Evolutionary conservation across 2,113 vertebrate genomes (phyloP), one percentile per base, ranked within the genome.

Genomic region (Dromiciops gliroides): DNA sequence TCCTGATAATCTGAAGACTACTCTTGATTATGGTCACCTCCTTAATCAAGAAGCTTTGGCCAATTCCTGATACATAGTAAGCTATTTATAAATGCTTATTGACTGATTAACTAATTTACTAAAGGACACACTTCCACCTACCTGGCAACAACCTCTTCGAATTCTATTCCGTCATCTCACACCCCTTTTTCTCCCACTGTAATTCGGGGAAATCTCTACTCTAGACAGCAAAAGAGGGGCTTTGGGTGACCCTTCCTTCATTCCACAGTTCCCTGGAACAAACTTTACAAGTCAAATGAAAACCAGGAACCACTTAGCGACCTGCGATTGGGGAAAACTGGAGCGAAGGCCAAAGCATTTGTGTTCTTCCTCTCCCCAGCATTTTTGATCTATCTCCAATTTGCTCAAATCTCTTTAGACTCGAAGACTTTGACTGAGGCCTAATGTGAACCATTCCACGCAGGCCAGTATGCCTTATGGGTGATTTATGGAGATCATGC

Each of bases 351-450:
- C 0, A 0, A 3, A 75, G 56, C 90, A n/a, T 83, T 90, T 92
- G 50, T 94, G 92, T 96, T 37, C 89, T 94, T 97, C 95, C 89
- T 97, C 89, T 94, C 67, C 92, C 89, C 60, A 53, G 37, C 2
- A 92, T 97, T 97, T 97, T 95, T 92, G 95, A 92, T 48, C 93
- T 50, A 50, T 91, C 50, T 96, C 75, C 92, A 95, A 48, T 95
- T 96, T 91, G 93, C 95, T 96, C 95, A 96, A 95, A 96, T 94
- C 94, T 37, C 48, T 90, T 97, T 50, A 96, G 97, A 93, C 47
- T 75, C 67, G 22, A 90, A 92, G 50, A 19, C 97, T 96, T 97
- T 92, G 28, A 91, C 49, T 49, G 2, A 48, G 48, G 10, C 51
- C 95, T 96, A 92, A 88, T 96, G 91, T 24, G 75, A 97, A 96